A percentile compares a stretch with the other conserved stretches of the same genome.
These are phyloP conservation scores for Pegea sp. DNA, from an alignment of 23 tunicate species.

Conservation along the genomic window DNA sequence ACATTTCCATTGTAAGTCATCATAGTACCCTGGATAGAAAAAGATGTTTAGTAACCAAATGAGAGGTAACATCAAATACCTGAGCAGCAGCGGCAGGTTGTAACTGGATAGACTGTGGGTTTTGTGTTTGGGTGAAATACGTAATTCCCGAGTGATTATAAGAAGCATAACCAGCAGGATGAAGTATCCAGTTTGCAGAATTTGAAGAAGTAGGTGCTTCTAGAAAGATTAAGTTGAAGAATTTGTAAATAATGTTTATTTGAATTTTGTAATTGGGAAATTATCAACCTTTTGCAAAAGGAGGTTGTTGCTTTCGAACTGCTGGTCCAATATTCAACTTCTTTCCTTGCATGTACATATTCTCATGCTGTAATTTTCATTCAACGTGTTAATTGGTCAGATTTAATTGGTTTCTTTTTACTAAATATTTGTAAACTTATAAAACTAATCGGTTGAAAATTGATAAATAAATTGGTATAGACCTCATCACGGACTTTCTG, in stretches of 20 bases:
- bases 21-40: conserved; percentile 10
- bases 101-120: too few relatives aligned
- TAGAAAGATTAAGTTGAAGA: background rate
- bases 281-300: conserved; percentile 28
- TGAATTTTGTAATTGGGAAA: background rate
- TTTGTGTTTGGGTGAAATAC: conserved; percentile 62
- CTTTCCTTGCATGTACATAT: conserved; percentile 68
- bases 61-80: background rate
- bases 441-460: too few relatives aligned
- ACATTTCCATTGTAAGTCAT: conserved; percentile 33
- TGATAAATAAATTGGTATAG: too few relatives aligned
- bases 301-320: conserved; percentile 86
- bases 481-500: conserved; percentile 90
- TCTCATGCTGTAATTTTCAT: conserved; percentile 46
- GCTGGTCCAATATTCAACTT: conserved; percentile 97
- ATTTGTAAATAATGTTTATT: background rate
- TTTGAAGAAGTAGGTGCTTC: too few relatives aligned
- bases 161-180: conserved; percentile 95
- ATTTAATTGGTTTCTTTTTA: too few relatives aligned
- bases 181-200: conserved; percentile 96
- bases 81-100: conserved; percentile 34
- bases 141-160: conserved; percentile 67
- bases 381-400: background rate
- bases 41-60: background rate
- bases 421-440: too few relatives aligned